Base-by-base conservation (phyloP, 2,888 invertebrate genomes). In the Carpatolechia fugitivella region DNA sequence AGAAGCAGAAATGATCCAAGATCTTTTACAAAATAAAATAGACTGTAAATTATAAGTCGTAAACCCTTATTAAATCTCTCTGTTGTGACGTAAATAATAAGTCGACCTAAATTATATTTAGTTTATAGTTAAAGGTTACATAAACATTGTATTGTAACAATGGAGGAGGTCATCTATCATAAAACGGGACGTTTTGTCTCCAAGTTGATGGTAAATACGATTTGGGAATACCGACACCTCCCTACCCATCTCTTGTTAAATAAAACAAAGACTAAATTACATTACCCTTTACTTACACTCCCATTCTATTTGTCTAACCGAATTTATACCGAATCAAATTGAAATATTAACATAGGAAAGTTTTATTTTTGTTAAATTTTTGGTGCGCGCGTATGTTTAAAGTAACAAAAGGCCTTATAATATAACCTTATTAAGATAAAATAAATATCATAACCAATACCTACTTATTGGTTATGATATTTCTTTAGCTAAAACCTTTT, bases 141-240 rank as follows among this genome's bases (percentile, higher is more conserved):
- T n/a, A 4, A 24, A 24, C 24, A 24, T 24, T 24, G 24, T 24
- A 6, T 24, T 24, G 24, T 24, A 24, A 24, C 38, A 38, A 38
- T 14, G 38, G 10, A 14, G 38, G 13, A 5, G 24, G 24, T 20
- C 44, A 44, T 47, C 29, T 47, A 33, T 14, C 31, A 30, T 4
- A 14, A 16, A 48, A 59, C 63, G 52, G 59, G 64, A 60, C 52
- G 52, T 54, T 52, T 60, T 55, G 63, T 60, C 56, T 54, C 29
- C 58, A 56, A 63, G 55, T 62, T 56, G 48, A 55, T 58, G 40
- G 16, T 14, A 66, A 69, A 69, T 71, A 63, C 63, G 66, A 62
- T 72, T 65, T 66, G 71, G 70, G 70, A 69, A 64, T 64, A 59
- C 57, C 54, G 36, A 36, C 61, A 57, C 62, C 59, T 54, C 56